Percentiles rank a stretch among this genome's conserved stretches.
Conservation (phyloP, 2,113 vertebrate species). For the Chelonoidis abingdonii region DNA sequence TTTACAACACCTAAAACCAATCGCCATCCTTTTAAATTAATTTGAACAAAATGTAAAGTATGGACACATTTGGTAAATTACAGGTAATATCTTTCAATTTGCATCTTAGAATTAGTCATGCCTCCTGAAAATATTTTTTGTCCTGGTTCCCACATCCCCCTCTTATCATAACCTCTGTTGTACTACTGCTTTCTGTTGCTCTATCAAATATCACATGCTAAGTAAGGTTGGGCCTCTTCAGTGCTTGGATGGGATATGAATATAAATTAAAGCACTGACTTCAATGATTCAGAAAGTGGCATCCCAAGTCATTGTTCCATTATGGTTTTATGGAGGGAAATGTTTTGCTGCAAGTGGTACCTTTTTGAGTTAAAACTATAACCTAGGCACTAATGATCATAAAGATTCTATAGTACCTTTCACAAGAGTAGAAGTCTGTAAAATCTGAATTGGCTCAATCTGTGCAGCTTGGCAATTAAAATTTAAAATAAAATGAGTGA, state of each 20-base stretch:
- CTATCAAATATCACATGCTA: neutral
- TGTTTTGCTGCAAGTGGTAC: too few relatives aligned
- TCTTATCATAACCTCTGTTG: constrained; percentile 15
- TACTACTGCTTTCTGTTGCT: neutral
- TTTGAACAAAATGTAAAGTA: neutral
- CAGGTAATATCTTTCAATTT: neutral
- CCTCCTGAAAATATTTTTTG: neutral
- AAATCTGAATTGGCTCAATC: neutral
- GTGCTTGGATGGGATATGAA: neutral
- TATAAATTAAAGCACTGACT: neutral
- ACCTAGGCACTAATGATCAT: neutral
- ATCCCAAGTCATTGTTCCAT: neutral
- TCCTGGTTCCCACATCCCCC: neutral
- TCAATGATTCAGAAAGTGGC: neutral
- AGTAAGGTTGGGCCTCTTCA: neutral
- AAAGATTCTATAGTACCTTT: neutral
- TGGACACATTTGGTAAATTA: constrained; percentile 5
- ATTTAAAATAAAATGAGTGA: neutral
- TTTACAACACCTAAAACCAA: constrained; percentile 15
- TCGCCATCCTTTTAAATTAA: neutral
- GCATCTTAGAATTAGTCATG: constrained; percentile 23
- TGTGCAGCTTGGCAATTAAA: neutral
- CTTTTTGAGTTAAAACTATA: neutral
- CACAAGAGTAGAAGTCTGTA: neutral
- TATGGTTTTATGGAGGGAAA: neutral